Conservation (phyloP, 2,113 vertebrate species). For the Chloropsis cyanopogon region DNA sequence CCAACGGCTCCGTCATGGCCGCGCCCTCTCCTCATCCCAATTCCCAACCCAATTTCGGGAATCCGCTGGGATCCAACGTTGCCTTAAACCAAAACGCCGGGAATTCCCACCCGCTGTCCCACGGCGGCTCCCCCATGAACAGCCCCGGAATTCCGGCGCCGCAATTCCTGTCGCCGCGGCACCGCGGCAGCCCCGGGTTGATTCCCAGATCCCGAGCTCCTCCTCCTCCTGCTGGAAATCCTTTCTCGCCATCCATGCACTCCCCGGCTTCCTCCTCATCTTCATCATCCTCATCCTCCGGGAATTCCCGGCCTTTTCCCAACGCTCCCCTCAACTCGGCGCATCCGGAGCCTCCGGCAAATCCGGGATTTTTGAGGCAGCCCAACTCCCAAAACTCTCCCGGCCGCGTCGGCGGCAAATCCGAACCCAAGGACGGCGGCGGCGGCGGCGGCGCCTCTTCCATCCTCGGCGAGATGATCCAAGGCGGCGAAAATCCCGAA, state of each 20-base stretch:
- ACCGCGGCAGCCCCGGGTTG: neutral
- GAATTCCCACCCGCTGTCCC: neutral
- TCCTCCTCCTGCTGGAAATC: neutral
- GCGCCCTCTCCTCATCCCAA: neutral
- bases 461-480: neutral
- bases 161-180: neutral
- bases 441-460: neutral
- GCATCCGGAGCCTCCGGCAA: neutral
- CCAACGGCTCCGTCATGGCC: neutral
- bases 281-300: neutral
- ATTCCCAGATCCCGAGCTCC: neutral
- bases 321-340: neutral
- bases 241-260: neutral
- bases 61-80: neutral
- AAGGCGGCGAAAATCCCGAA: neutral
- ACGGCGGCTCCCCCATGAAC: neutral
- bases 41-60: neutral
- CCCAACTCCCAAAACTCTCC: neutral
- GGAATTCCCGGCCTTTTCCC: neutral
- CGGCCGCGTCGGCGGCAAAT: neutral
- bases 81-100: neutral
- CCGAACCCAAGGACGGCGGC: neutral
- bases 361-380: neutral
- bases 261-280: neutral
- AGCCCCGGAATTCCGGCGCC: neutral